Percentiles rank a stretch among this genome's conserved stretches.
Evolutionary conservation across 2,888 invertebrate genomes (phyloP).

Genomic region (Scaptodrosophila latifasciaeformis): DNA sequence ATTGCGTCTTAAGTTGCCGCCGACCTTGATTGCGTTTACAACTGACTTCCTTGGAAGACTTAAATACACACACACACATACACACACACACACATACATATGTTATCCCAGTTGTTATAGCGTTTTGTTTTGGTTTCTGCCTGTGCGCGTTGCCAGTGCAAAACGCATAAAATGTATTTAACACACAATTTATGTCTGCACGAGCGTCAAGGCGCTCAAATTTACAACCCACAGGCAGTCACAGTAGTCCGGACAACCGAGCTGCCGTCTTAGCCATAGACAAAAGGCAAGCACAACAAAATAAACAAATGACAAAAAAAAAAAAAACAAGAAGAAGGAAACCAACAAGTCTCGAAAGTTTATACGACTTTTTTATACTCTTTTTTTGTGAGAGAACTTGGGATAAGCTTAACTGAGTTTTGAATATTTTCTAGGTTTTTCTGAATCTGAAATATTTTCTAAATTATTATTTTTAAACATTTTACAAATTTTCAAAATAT

Average conservation of each 20-base stretch:
- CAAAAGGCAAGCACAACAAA: neutral
- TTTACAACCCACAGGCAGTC: constrained; percentile 52
- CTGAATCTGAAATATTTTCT: neutral
- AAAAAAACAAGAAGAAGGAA: too few species aligned
- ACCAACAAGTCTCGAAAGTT: too few species aligned
- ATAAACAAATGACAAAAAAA: too few species aligned
- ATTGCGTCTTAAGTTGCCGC: constrained; percentile 9
- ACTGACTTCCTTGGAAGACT: constrained; percentile 40
- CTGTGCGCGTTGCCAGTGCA: constrained; percentile 17
- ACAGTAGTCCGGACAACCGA: too few species aligned
- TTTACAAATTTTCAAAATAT: too few species aligned
- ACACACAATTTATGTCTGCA: constrained; percentile 67
- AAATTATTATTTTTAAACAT: too few species aligned
- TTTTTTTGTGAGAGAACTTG: too few species aligned
- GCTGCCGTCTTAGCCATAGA: neutral
- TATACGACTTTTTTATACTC: too few species aligned
- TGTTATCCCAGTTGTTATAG: neutral
- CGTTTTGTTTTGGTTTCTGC: neutral
- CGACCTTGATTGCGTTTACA: constrained; percentile 63
- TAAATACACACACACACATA: neutral
- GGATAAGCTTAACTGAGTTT: too few species aligned
- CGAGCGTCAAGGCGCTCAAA: constrained; percentile 52
- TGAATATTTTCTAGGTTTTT: neutral
- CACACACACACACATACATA: neutral
- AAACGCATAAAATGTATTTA: constrained; percentile 69